Percentiles rank a stretch among this genome's conserved stretches.
Evolutionary conservation across 2,113 vertebrate genomes (phyloP).

Genomic region (Pipra filicauda): DNA sequence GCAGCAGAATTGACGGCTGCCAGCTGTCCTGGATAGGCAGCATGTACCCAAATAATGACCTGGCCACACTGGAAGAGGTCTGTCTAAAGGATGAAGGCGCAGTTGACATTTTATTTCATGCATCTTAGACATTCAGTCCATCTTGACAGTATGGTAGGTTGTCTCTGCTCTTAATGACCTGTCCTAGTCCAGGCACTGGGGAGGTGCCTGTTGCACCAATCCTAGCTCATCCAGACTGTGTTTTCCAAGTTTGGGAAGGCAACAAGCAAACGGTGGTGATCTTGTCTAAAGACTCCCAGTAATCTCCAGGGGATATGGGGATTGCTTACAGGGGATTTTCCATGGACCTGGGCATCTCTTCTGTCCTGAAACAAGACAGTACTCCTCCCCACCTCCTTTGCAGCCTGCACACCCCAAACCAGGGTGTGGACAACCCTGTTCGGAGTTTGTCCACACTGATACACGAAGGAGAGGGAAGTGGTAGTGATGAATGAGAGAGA

Average conservation of each 20-base stretch:
- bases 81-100: not conserved
- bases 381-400: not conserved
- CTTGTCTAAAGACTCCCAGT: not conserved
- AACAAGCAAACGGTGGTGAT: not conserved
- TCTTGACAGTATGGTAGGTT: not conserved
- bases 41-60: not conserved
- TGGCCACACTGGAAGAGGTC: not conserved
- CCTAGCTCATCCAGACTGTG: not conserved
- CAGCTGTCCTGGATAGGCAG: constrained; percentile 41
- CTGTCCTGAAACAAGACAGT: not conserved
- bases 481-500: not conserved
- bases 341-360: not conserved
- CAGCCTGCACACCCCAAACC: not conserved
- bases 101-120: not conserved
- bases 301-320: not conserved
- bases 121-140: not conserved
- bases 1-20: not conserved
- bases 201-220: not conserved
- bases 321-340: not conserved
- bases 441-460: rapidly evolving
- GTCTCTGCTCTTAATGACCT: not conserved
- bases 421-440: not conserved
- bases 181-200: not conserved
- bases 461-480: not conserved
- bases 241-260: not conserved